Percentiles rank a stretch among this genome's conserved stretches.
Evolutionary conservation across 2,113 vertebrate genomes (phyloP).

Genomic region (Indicator maculatus): DNA sequence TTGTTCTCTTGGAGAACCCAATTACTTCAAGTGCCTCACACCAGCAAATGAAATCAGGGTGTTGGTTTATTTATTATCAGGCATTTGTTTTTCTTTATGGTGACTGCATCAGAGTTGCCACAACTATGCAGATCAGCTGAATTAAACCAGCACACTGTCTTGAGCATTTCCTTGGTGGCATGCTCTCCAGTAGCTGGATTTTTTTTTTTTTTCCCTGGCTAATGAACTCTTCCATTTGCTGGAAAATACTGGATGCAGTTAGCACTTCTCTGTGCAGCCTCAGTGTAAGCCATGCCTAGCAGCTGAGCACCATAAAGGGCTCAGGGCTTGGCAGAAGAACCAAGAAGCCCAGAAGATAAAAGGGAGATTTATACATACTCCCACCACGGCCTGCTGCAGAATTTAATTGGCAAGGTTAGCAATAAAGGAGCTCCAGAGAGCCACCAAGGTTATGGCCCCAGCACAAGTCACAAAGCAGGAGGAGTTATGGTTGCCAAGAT

Average conservation of each 20-base stretch:
- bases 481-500: not conserved
- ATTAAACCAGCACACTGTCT: not conserved
- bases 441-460: not conserved
- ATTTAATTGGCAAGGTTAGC: conserved; percentile 39
- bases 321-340: conserved; percentile 5
- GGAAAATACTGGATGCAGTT: conserved; percentile 22
- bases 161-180: not conserved
- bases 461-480: not conserved
- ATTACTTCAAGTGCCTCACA: conserved; percentile 45
- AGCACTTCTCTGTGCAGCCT: conserved; percentile 1
- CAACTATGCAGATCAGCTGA: conserved; percentile 1
- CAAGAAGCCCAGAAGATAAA: conserved; percentile 30
- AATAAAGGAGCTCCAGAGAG: not conserved
- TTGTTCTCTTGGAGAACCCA: conserved; percentile 33
- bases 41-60: conserved; percentile 14
- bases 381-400: conserved; percentile 6
- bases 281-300: not conserved
- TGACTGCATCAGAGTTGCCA: not conserved
- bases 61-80: conserved; percentile 39
- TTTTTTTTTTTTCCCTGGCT: not conserved
- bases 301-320: conserved; percentile 24
- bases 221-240: conserved; percentile 44
- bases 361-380: not conserved
- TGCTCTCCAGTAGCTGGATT: conserved; percentile 17
- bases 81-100: conserved; percentile 29